Conservation (phyloP, 1,140 invertebrate genomes). For the Drosophila pallidifrons region DNA sequence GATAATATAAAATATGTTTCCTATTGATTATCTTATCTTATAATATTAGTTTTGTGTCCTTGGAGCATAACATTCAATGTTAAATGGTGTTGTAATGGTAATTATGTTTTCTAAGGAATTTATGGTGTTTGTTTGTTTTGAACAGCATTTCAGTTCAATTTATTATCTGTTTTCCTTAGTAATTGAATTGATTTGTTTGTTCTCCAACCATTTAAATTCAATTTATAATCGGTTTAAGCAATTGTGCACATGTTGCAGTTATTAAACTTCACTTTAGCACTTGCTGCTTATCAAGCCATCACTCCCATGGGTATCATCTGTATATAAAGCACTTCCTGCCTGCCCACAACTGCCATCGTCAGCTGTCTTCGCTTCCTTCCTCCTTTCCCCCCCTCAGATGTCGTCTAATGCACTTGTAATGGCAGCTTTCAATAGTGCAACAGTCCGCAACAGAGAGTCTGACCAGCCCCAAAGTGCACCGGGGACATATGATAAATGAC, state of each 20-base stretch:
- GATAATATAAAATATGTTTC: too few species aligned
- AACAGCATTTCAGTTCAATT: not conserved
- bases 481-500: slow-evolving; percentile 58
- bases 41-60: too few species aligned
- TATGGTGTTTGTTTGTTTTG: not conserved
- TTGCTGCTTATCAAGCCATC: slow-evolving; percentile 46
- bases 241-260: slow-evolving; percentile 49
- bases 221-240: slow-evolving; percentile 18
- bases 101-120: too few species aligned
- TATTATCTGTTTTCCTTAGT: not conserved
- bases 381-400: not conserved
- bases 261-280: slow-evolving; percentile 59
- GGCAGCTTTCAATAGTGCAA: slow-evolving; percentile 36
- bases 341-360: not conserved
- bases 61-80: too few species aligned
- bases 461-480: slow-evolving; percentile 8
- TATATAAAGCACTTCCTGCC: slow-evolving; percentile 10
- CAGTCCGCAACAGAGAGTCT: slow-evolving; percentile 15
- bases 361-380: not conserved
- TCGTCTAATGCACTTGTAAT: slow-evolving; percentile 60
- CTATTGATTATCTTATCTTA: too few species aligned
- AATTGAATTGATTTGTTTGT: slow-evolving; percentile 6
- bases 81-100: too few species aligned
- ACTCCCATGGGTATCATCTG: slow-evolving; percentile 32
- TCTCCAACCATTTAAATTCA: slow-evolving; percentile 5